Conservation (phyloP, 2,797 vertebrate species). For the Anomalospiza imberbis region DNA sequence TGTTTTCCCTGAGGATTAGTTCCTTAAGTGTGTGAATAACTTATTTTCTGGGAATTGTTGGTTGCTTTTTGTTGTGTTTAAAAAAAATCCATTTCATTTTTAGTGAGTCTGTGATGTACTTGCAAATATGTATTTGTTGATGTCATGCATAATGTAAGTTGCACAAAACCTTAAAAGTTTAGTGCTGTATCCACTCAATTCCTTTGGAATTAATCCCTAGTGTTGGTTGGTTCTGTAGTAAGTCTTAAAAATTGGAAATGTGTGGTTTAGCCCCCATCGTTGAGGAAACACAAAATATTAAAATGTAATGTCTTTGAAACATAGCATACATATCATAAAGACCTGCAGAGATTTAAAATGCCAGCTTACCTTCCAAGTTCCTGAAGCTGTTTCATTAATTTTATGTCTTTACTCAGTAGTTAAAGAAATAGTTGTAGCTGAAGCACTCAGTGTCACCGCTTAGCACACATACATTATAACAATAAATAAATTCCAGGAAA, state of each 20-base stretch:
- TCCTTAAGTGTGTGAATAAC: background rate
- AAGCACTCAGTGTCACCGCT: background rate
- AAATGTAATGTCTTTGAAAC: background rate
- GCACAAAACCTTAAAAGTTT: background rate
- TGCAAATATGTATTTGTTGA: background rate
- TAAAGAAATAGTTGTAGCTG: background rate
- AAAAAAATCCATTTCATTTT: background rate
- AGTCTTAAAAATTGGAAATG: background rate
- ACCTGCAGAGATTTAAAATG: background rate
- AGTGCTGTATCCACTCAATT: background rate
- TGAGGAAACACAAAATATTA: background rate
- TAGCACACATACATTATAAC: background rate
- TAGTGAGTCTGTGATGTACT: background rate
- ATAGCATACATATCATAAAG: background rate
- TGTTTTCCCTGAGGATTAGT: background rate
- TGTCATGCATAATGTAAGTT: background rate
- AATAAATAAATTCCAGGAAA: background rate
- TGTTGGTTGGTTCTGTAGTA: background rate
- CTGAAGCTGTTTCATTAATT: background rate
- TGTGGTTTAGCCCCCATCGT: background rate
- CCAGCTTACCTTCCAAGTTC: background rate
- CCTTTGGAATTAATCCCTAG: background rate
- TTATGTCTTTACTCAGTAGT: background rate
- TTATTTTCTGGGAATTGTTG: background rate
- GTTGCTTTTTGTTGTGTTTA: background rate